Base-by-base conservation (phyloP, 1,140 invertebrate species). In the Zaprionus kolodkinae region DNA sequence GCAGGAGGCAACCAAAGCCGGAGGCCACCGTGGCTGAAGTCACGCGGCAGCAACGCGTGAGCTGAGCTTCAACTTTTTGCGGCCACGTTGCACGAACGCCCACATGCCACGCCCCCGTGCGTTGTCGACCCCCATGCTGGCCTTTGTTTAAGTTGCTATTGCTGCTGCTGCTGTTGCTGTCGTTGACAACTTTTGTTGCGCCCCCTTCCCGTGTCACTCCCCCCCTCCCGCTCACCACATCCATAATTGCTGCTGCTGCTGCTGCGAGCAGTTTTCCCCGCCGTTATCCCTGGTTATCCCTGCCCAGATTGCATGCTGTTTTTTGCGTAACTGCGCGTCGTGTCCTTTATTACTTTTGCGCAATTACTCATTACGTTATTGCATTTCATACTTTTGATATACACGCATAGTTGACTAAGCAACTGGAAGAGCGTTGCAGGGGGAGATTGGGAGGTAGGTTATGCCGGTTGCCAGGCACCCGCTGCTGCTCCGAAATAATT, bases 281-380 rank as follows among this genome's bases (percentile, higher is more conserved):
- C 17, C 9, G 61, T 68, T 76, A 82, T 85, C 69, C 78, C 80
- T 72, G 63, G 60, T 75, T 89, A 89, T 74, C 85, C 85, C 57
- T 57, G 62, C 56, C 62, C 85, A 89, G 78, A 89, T 89, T 89
- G 76, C 76, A 74, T 85, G 85, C 63, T 67, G 71, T 68, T 54
- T 74, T 84, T 88, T 89, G 78, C 81, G 72, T 85, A 88, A 88
- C 85, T 48, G 55, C 43, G 63, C 74, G 69, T 55, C 59, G 64
- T 62, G 50, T 81, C 83, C 75, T 77, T 89, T 89, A 89, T 89
- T 89, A 79, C 76, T 76, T 76, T 85, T 85, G 86, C 86, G 76
- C 85, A 89, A 89, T 89, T 89, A 89, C 85, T 89, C 85, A 78
- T 89, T 90, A 89, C 85, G 83, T 89, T 89, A 89, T 88, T 85